Percentiles rank a stretch among this genome's conserved stretches.
phyloP scores from a whole-genome alignment of 2,113 vertebrate genomes.

The Trachemys scripta region DNA sequence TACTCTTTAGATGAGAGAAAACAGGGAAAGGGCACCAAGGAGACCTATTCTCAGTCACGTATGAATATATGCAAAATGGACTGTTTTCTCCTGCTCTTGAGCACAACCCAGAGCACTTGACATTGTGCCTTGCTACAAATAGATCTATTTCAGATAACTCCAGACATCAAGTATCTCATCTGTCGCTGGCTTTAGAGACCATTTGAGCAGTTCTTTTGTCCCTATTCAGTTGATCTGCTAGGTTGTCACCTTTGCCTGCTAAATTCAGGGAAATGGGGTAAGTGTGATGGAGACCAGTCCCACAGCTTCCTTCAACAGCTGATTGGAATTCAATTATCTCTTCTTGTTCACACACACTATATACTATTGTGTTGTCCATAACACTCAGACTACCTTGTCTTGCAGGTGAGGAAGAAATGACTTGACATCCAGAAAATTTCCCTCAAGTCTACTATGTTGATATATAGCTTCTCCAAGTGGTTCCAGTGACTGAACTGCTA shows the following conservation, averaged over 20 bases:
- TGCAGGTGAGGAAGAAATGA: conserved; percentile 25
- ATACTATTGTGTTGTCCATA: not conserved
- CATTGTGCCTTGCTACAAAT: not conserved
- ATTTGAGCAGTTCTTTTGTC: not conserved
- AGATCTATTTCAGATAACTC: not conserved
- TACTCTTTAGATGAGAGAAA: no score
- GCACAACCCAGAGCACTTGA: not conserved
- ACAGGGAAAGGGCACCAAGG: not conserved
- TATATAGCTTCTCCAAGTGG: not conserved
- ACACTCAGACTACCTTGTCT: not conserved
- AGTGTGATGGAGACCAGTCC: not conserved
- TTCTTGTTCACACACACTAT: not conserved
- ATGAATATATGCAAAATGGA: no score
- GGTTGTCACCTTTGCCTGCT: not conserved
- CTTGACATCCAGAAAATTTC: not conserved
- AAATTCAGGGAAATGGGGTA: not conserved
- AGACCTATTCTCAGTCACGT: not conserved
- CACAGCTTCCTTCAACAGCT: not conserved
- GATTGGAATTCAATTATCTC: not conserved
- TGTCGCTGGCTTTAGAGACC: not conserved
- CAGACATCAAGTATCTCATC: not conserved
- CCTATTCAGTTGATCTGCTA: not conserved
- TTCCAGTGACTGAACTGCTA: not conserved
- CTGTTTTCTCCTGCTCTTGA: no score
- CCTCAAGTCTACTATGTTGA: not conserved